Base-by-base conservation (phyloP, 1,140 invertebrate species). In the Lordiphosa mommai region DNA sequence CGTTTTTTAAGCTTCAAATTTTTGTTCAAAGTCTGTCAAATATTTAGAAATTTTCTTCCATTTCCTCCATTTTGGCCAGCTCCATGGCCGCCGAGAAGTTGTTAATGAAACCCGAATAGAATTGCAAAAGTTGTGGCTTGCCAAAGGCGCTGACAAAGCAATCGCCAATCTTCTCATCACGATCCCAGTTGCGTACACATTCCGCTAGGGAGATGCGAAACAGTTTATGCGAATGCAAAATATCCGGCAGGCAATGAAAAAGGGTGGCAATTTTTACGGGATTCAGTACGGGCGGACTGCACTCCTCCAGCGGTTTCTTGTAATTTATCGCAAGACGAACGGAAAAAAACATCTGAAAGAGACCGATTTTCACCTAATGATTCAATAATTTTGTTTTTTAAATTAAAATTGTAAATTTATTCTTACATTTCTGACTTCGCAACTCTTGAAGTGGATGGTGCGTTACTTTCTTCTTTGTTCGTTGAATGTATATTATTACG, bases 61-160 rank as follows among this genome's bases (percentile, higher is more conserved):
- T n/a, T n/a, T 96, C 94, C 90, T 97, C 95, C 91, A 96, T 94
- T 88, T 98, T 96, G 40, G 96, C 96, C 55, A 97, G 91, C 87
- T 99, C 97, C 96, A 98, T 98, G 13, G 97, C 96, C 10, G 93
- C 93, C 1, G 96, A 96, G 91, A 99, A 99, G 90, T 98, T 99
- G 90, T 99, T 99, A 38, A 99, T 98, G 90, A 98, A 99, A 46
- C 95, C 96, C 56, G 95, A 97, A 89, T 99, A 99, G 57, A 97
- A 95, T 86, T 99, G 96, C 52, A 98, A 90, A 55, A 99, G 95
- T 85, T 97, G 95, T 7, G 95, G 93, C 90, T 98, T 98, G 12
- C 96, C 98, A 89, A 98, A 98, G 41, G 95, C 96, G 61, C 93
- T 95, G 33, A 97, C 94, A 89, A 99, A 98, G 49, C 98, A 97